Evolutionary conservation across 2,797 vertebrate species (phyloP), one percentile per base, ranked within the genome.

Genomic region (Trachurus trachurus): DNA sequence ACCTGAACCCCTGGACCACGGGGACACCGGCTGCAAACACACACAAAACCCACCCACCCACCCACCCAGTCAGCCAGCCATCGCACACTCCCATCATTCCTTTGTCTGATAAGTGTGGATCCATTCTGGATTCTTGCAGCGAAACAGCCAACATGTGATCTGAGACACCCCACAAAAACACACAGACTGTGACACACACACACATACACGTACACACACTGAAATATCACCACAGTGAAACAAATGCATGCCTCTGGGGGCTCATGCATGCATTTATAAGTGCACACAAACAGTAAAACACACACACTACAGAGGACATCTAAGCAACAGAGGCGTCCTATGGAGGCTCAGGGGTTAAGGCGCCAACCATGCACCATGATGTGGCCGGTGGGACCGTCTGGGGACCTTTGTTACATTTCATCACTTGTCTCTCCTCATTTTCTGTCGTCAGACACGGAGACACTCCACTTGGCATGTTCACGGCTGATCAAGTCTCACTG

Each of bases 1-100:
- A 92, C 92, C 90, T 93, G 86, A 89, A 92, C 88, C 88, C 76
- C 45, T 8, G 11, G 82, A 85, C 81, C 82, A 62, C 58, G 9
- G 72, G 64, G 74, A 75, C 50, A 13, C 70, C n/a, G 68, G 34
- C 66, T 6, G 22, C 61, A 68, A 15, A 39, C 47, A 11, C 47
- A 11, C 71, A 59, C 26, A 26, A 26, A 57, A 74, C 61, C 22
- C 2, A 52, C 49, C 22, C 53, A 66, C 68, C 71, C 3, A 26
- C 26, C 26, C 26, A 26, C 26, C 26, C 26, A 26, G 1, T 3
- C 57, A 26, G 1, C 26, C 57, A 42, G 26, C 45, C 37, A 47
- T 26, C 34, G 37, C 60, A 44, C 45, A 59, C 76, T 58, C 57
- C 39, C 71, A 29, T 78, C 76, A 72, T 75, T 89, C 80, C 81